These are phyloP conservation scores for Esperia sulphurella DNA, from an alignment of 2,888 invertebrate species.

Conservation along the genomic window DNA sequence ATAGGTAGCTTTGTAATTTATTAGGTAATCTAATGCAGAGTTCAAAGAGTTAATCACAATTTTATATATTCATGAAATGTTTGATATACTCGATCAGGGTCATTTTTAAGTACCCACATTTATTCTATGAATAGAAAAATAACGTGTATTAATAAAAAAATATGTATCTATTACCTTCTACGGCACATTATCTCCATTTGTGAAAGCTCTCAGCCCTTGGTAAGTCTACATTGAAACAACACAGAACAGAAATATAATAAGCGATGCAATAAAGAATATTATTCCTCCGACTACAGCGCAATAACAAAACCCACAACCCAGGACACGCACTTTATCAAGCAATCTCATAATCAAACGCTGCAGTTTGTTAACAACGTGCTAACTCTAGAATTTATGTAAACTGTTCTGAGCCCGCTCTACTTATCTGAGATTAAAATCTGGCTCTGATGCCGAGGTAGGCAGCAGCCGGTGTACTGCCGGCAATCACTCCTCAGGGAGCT, in stretches of 20 bases:
- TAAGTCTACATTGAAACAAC: background rate
- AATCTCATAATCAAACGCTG: slow-evolving; percentile 68
- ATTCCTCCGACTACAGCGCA: background rate
- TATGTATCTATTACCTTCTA: too few species aligned
- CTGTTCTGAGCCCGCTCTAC: slow-evolving; percentile 61
- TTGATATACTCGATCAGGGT: too few species aligned
- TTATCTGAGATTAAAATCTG: slow-evolving; percentile 79
- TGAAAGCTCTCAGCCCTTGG: too few species aligned
- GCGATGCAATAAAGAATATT: too few species aligned
- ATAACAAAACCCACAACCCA: slow-evolving; percentile 12
- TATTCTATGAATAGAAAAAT: too few species aligned
- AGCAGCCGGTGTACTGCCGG: slow-evolving; percentile 40
- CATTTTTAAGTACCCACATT: too few species aligned
- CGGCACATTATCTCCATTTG: too few species aligned
- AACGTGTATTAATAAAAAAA: too few species aligned
- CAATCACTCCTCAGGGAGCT: slow-evolving; percentile 71
- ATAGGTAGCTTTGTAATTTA: too few species aligned
- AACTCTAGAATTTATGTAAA: slow-evolving; percentile 77
- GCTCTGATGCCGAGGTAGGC: slow-evolving; percentile 43
- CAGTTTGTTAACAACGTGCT: slow-evolving; percentile 77
- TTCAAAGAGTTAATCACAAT: too few species aligned
- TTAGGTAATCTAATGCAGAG: too few species aligned
- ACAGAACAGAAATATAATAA: background rate
- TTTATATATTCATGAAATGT: too few species aligned
- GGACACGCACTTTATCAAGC: slow-evolving; percentile 49